Base-by-base conservation (phyloP, 2,797 vertebrate species). In the Coregonus ussuriensis region DNA sequence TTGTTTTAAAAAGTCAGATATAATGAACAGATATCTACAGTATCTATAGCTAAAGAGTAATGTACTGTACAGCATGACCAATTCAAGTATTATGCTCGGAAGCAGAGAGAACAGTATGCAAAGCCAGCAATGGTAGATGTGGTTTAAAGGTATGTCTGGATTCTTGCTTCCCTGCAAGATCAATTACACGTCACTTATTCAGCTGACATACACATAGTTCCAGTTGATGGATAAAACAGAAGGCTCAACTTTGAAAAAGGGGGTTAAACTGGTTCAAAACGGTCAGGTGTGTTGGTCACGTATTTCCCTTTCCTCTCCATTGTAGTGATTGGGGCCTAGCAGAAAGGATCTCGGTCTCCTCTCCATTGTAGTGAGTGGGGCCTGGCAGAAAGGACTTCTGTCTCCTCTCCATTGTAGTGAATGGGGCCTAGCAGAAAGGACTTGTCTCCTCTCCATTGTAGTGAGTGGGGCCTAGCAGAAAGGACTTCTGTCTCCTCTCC, bases 221-320 rank as follows among this genome's bases (percentile, higher is more conserved):
- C 41, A 37, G 3, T 2, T 11, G 16, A 25, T 47, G 3, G 41
- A 3, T 56, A 5, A 56, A 56, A 56, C 16, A 56, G 16, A 56
- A 6, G 16, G 53, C 16, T 18, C 14, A 56, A 56, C 53, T 6
- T 56, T 56, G 4, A 15, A 52, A 56, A 15, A 15, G 53, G 16
- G 41, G 4, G 52, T 66, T 21, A 56, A 33, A 47, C 15, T 31
- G 9, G 15, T 4, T 21, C 0, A 35, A 74, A 69, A 33, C 54
- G 15, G 21, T 16, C 33, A 69, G 41, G n/a, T 25, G 35, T 69
- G 14, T 62, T 62, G 72, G 79, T 84, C 85, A 78, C 71, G 70
- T 82, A 56, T 70, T 18, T 35, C 70, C 29, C 73, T 72, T 67
- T 88, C 77, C 77, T 77, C 37, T 85, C 75, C 81, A 80, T 41